A percentile compares a stretch with the other conserved stretches of the same genome.
These are phyloP conservation scores for Colistium nudipinnis DNA, from an alignment of 2,113 vertebrate genomes.

Conservation along the genomic window DNA sequence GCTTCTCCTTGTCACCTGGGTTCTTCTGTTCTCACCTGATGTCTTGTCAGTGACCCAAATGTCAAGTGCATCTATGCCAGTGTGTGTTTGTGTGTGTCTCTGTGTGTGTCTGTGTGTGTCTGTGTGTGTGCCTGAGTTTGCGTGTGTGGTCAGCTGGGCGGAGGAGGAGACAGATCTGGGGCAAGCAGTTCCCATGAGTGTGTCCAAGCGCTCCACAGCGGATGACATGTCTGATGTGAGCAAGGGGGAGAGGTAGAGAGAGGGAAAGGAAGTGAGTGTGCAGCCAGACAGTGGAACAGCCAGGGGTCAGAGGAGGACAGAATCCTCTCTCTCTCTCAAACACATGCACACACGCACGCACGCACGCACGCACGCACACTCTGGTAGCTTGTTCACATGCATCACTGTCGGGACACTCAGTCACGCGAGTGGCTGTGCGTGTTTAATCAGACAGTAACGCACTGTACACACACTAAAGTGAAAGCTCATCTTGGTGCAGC, in stretches of 20 bases:
- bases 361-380: constrained; percentile 3
- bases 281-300: constrained; percentile 61
- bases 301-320: constrained; percentile 65
- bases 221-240: constrained; percentile 78
- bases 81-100: constrained; percentile 7
- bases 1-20: constrained; percentile 77
- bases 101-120: constrained; percentile 24
- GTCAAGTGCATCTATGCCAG: constrained; percentile 70
- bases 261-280: constrained; percentile 44
- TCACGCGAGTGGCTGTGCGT: constrained; percentile 10
- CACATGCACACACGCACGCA: constrained; percentile 12
- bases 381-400: constrained; percentile 34
- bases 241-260: constrained; percentile 41
- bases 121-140: constrained; percentile 29
- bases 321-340: not conserved
- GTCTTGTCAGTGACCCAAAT: constrained; percentile 78
- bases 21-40: constrained; percentile 76
- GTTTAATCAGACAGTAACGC: not conserved
- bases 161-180: constrained; percentile 76
- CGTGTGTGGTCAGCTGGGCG: constrained; percentile 63
- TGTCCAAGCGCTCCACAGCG: constrained; percentile 47
- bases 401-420: constrained; percentile 30
- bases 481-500: not conserved
- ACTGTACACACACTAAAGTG: not conserved
- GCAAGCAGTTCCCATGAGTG: constrained; percentile 76